A percentile compares a stretch with the other conserved stretches of the same genome.
These are phyloP conservation scores for Panzeria rudis DNA, from an alignment of 2,888 invertebrate genomes.

Conservation along the genomic window DNA sequence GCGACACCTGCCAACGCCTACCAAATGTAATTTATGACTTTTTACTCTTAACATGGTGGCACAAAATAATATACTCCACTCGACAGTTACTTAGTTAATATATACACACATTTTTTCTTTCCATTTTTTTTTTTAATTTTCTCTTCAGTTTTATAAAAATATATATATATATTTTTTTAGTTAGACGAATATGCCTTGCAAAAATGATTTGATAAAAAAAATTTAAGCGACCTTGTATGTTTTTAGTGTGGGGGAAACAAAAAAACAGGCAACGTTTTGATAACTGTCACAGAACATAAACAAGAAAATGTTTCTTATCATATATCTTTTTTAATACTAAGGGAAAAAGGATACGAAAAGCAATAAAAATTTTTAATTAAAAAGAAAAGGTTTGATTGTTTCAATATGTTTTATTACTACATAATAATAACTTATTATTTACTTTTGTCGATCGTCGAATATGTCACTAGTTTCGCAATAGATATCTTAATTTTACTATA, in stretches of 20 bases:
- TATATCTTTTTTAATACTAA: neutral
- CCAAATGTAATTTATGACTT: constrained; percentile 84
- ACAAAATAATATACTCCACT: constrained; percentile 71
- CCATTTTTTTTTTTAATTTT: constrained; percentile 38
- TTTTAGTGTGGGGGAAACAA: neutral
- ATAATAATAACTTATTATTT: too few species aligned
- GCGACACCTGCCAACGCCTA: constrained; percentile 85
- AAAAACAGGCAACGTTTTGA: constrained; percentile 38
- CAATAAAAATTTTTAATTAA: neutral
- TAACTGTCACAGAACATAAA: constrained; percentile 59
- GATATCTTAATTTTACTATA: too few species aligned
- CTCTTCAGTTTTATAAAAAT: constrained; percentile 32
- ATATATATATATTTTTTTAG: neutral
- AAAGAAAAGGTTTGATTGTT: neutral
- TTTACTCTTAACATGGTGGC: constrained; percentile 73
- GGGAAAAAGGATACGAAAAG: neutral
- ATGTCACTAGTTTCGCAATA: too few species aligned
- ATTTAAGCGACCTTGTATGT: constrained; percentile 59
- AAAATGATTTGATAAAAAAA: constrained; percentile 35
- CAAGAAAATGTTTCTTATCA: constrained; percentile 10
- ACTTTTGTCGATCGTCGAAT: too few species aligned
- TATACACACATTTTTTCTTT: constrained; percentile 13
- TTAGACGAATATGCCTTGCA: constrained; percentile 35
- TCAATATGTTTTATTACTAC: neutral
- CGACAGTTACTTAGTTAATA: constrained; percentile 67